phyloP scores from a whole-genome alignment of 1,140 invertebrate species.

The Drosophila cardini region DNA sequence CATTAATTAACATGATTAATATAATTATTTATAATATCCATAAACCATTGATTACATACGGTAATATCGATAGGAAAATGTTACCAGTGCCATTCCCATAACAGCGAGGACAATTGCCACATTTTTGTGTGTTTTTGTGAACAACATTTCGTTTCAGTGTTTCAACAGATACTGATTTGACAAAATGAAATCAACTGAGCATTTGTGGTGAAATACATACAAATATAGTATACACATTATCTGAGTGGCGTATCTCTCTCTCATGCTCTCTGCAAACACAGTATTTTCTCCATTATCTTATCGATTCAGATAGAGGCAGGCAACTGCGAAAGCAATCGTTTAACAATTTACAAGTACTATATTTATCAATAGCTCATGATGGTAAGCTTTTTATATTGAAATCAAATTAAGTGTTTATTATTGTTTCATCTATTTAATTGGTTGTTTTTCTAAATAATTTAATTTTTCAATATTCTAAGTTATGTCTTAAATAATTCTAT shows the following conservation, averaged over 20 bases:
- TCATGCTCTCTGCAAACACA: no score
- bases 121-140: conserved; percentile 5
- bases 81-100: conserved; percentile 9
- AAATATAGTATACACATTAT: neutral
- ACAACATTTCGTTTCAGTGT: conserved; percentile 8
- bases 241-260: neutral
- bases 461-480: neutral
- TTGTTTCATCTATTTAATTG: neutral
- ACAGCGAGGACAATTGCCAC: neutral
- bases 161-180: neutral
- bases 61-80: neutral
- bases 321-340: neutral
- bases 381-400: neutral
- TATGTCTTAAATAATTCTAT: conserved; percentile 3
- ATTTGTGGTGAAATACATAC: neutral
- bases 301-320: neutral
- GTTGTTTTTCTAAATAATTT: neutral
- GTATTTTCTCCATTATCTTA: conserved; percentile 10
- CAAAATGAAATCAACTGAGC: neutral
- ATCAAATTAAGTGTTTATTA: neutral
- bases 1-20: neutral
- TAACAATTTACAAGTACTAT: neutral
- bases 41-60: neutral
- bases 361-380: neutral
- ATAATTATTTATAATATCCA: neutral